Percentiles rank a stretch among this genome's conserved stretches.
Evolutionary conservation across 1,140 invertebrate genomes (phyloP).

Genomic region (Pantala flavescens): DNA sequence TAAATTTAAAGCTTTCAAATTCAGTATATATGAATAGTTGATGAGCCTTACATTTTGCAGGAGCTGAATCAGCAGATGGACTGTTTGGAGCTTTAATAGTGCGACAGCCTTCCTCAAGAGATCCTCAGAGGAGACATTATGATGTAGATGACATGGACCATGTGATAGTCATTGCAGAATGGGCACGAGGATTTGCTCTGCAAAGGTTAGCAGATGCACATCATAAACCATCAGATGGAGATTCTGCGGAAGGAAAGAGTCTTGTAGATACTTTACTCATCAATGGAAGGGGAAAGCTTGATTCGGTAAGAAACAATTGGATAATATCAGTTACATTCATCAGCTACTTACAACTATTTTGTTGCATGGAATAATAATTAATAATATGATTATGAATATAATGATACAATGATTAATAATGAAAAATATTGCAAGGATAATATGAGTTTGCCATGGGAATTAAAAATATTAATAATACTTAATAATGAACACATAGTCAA

Average conservation of each 20-base stretch:
- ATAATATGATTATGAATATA: too few species aligned
- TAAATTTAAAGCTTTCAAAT: too few species aligned
- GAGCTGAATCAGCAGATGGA: conserved; percentile 60
- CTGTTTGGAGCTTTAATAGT: conserved; percentile 71
- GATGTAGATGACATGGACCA: conserved; percentile 69
- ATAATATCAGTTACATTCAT: conserved; percentile 47
- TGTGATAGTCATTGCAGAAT: conserved; percentile 60
- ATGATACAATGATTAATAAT: too few species aligned
- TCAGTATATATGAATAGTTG: too few species aligned
- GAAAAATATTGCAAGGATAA: too few species aligned
- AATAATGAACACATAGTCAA: too few species aligned
- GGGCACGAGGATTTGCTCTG: conserved; percentile 39
- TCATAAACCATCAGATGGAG: conserved; percentile 29
- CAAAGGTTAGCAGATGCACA: conserved; percentile 36
- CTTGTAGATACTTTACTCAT: conserved; percentile 45
- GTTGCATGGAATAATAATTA: too few species aligned
- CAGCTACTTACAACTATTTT: too few species aligned
- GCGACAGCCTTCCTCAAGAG: conserved; percentile 53
- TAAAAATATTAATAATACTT: too few species aligned
- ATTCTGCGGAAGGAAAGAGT: conserved; percentile 29
- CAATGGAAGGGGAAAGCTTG: conserved; percentile 41
- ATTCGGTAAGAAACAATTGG: conserved; percentile 35
- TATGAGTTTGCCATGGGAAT: too few species aligned
- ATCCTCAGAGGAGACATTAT: conserved; percentile 55
- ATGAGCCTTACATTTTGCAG: conserved; percentile 27